phyloP scores from a whole-genome alignment of 1,140 invertebrate genomes.

The Hestina assimilis region DNA sequence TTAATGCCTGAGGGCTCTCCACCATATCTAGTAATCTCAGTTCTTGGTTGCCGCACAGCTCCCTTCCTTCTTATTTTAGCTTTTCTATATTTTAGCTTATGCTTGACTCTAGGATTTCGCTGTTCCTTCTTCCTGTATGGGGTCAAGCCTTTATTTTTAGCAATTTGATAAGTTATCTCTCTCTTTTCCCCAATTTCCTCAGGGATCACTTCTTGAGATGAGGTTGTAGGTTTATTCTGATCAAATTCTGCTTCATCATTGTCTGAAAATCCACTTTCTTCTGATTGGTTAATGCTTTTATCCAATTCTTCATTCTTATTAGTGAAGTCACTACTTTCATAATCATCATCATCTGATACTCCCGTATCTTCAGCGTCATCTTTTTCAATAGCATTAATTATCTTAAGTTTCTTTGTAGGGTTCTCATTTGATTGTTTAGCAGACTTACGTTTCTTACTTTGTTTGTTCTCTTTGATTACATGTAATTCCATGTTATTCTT shows the following conservation, averaged over 20 bases:
- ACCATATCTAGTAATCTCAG: slow-evolving; percentile 87
- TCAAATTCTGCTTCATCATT: slow-evolving; percentile 59
- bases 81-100: slow-evolving; percentile 93
- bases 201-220: slow-evolving; percentile 40
- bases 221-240: slow-evolving; percentile 52
- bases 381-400: slow-evolving; percentile 64
- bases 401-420: slow-evolving; percentile 68
- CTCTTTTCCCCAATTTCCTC: slow-evolving; percentile 81
- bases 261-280: slow-evolving; percentile 68
- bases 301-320: slow-evolving; percentile 39
- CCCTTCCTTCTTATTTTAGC: slow-evolving; percentile 94
- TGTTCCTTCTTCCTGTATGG: slow-evolving; percentile 93
- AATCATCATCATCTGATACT: slow-evolving; percentile 63
- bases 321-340: slow-evolving; percentile 60
- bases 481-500: slow-evolving; percentile 73
- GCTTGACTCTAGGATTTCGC: slow-evolving; percentile 95
- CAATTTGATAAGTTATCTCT: slow-evolving; percentile 94
- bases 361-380: slow-evolving; percentile 65
- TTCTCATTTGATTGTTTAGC: slow-evolving; percentile 42
- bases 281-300: slow-evolving; percentile 58
- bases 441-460: slow-evolving; percentile 54
- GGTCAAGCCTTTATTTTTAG: slow-evolving; percentile 96
- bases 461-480: slow-evolving; percentile 43
- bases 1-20: slow-evolving; percentile 97
- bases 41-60: slow-evolving; percentile 89